Percentiles rank a stretch among this genome's conserved stretches.
Evolutionary conservation across 1,140 invertebrate genomes (phyloP).

Genomic region (Camponotus pennsylvanicus): DNA sequence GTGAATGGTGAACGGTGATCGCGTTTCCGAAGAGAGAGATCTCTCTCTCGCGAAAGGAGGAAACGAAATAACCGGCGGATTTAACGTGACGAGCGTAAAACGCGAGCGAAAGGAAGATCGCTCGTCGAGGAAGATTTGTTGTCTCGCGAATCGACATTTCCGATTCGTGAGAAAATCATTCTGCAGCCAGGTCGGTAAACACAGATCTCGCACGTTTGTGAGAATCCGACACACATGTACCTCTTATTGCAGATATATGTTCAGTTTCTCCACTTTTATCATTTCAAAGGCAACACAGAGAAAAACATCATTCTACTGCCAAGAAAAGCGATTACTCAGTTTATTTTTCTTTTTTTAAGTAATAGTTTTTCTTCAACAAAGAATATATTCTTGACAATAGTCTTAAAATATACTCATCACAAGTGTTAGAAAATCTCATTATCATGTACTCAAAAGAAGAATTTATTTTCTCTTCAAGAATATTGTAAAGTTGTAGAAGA

Average conservation of each 20-base stretch:
- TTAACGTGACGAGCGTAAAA: slow-evolving; percentile 8
- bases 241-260: not conserved
- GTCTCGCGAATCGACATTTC: slow-evolving; percentile 27
- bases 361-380: too few relatives aligned
- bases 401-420: too few relatives aligned
- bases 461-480: too few relatives aligned
- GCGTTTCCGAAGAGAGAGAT: slow-evolving; percentile 36
- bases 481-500: too few relatives aligned
- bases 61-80: slow-evolving; percentile 8
- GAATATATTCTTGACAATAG: too few relatives aligned
- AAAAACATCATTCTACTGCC: too few relatives aligned
- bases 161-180: not conserved
- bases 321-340: too few relatives aligned
- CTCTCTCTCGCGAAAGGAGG: slow-evolving; percentile 16
- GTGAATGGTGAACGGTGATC: slow-evolving; percentile 20
- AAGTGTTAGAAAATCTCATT: too few relatives aligned
- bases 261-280: not conserved
- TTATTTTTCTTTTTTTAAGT: too few relatives aligned
- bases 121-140: slow-evolving; percentile 47
- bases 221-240: not conserved
- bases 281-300: not conserved
- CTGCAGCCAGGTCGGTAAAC: slow-evolving; percentile 1
- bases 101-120: slow-evolving; percentile 33
- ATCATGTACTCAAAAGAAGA: too few relatives aligned
- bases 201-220: not conserved